Conservation (phyloP, 2,888 invertebrate species). For the Meiosimyza decipiens region DNA sequence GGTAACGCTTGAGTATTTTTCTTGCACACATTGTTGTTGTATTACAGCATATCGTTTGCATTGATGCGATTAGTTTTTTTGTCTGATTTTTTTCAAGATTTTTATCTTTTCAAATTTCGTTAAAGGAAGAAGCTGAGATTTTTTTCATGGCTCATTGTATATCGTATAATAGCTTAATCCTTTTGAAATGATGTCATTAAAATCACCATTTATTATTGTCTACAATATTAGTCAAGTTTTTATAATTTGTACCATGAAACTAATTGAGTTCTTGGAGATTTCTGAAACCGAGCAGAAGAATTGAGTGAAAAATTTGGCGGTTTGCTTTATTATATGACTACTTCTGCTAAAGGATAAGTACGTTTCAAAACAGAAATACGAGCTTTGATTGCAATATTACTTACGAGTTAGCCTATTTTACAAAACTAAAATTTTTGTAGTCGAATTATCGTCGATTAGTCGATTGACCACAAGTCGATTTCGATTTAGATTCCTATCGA, state of each 20-base stretch:
- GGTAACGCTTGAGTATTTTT: slow-evolving; percentile 12
- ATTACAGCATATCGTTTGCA: neutral
- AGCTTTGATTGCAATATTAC: no score
- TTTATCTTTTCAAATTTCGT: neutral
- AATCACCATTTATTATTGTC: neutral
- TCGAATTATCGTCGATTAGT: no score
- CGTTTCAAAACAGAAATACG: no score
- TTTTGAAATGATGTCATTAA: slow-evolving; percentile 9
- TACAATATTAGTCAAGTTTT: neutral
- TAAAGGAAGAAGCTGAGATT: neutral
- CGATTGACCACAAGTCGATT: no score
- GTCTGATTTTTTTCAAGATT: slow-evolving; percentile 15
- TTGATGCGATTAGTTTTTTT: neutral
- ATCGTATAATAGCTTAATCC: slow-evolving; percentile 20
- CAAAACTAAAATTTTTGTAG: no score
- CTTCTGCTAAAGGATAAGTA: no score
- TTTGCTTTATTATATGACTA: no score
- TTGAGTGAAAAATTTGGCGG: no score
- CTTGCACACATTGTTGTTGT: neutral
- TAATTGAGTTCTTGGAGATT: slow-evolving; percentile 23
- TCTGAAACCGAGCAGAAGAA: no score
- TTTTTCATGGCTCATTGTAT: neutral
- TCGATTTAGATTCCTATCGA: no score
- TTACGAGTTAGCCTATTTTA: no score
- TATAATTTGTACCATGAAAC: slow-evolving; percentile 21